Percentiles rank a stretch among this genome's conserved stretches.
These are phyloP conservation scores for Pseudopodoces humilis DNA, from an alignment of 2,113 vertebrate genomes.

Conservation along the genomic window DNA sequence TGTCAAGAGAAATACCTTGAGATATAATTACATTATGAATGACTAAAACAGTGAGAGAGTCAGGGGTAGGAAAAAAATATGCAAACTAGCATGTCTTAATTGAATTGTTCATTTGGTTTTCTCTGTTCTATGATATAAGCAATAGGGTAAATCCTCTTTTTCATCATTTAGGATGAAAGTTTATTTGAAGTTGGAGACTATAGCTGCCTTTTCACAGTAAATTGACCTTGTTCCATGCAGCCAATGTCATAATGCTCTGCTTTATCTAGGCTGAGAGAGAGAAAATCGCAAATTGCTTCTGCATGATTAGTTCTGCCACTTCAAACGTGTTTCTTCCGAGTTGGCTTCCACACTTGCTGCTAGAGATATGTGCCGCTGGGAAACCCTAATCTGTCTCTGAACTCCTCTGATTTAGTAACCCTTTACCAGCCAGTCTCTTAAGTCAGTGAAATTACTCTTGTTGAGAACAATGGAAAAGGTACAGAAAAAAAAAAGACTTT, in stretches of 20 bases:
- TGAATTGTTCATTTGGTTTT: conserved; percentile 67
- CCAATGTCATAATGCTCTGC: conserved; percentile 81
- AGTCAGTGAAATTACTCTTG: neutral
- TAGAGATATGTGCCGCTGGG: conserved; percentile 78
- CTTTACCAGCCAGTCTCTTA: conserved; percentile 60
- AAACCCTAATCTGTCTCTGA: conserved; percentile 74
- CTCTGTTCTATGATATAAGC: conserved; percentile 34
- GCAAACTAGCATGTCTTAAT: conserved; percentile 35
- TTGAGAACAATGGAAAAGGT: conserved; percentile 2
- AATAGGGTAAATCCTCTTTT: conserved; percentile 69
- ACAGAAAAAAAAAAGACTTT: neutral
- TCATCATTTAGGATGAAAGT: conserved; percentile 71
- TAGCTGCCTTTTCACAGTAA: conserved; percentile 82
- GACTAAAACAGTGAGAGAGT: conserved; percentile 33
- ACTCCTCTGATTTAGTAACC: conserved; percentile 74
- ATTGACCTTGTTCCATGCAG: conserved; percentile 78
- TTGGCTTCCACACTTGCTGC: conserved; percentile 78
- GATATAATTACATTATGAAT: conserved; percentile 39
- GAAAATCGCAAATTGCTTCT: conserved; percentile 83
- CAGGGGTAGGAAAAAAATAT: neutral
- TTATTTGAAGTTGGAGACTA: conserved; percentile 79
- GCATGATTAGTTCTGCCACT: conserved; percentile 85
- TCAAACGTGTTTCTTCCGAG: conserved; percentile 83
- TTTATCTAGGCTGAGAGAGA: conserved; percentile 79
- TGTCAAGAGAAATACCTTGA: conserved; percentile 10